Evolutionary conservation across 2,888 invertebrate species (phyloP), one percentile per base, ranked within the genome.

Genomic region (Orchestes rusci): DNA sequence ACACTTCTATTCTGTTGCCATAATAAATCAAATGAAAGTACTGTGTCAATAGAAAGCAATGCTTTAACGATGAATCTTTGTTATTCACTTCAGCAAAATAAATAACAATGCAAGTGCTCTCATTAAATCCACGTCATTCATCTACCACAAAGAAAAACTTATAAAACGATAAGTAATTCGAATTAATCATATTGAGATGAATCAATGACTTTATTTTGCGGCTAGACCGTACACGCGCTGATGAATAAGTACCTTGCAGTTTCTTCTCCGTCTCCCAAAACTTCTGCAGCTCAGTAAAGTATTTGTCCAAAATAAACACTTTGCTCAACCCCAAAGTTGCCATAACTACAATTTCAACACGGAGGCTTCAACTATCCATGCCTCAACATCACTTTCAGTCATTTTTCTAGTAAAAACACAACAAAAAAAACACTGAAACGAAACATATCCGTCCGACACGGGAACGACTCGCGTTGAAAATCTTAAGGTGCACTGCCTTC

Each of bases 251-350:
- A 92, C 94, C 94, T 83, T 90, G 88, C 66, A 91, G 76, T 73
- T 91, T 91, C 75, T 92, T 91, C 73, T 94, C 94, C 53, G 91
- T 90, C 73, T 92, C 91, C 89, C 92, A 90, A 75, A 92, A 90
- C 75, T 93, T 93, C 71, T 91, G 91, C 71, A 94, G 77, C 74
- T 93, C 93, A 58, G 90, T 91, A 74, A 93, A 93, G 74, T 93
- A 93, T 73, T 93, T 93, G 82, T 93, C 93, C 79, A 93, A 81
- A 71, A 93, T 93, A 80, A 92, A 93, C 72, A 92, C 92, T 78
- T 93, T 93, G 69, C 91, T 91, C 64, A 92, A 84, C 77, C 92
- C 92, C 75, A 92, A 80, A 72, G 91, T 91, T 79, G 92, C 91
- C 92, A 92, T 92, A 73, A 71, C 48, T 48, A 40, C 33, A 27